Evolutionary conservation across 92 coral and sea anemone genomes (phyloP), one percentile per base, ranked within the genome.

Genomic region (Pocillopora grandis): DNA sequence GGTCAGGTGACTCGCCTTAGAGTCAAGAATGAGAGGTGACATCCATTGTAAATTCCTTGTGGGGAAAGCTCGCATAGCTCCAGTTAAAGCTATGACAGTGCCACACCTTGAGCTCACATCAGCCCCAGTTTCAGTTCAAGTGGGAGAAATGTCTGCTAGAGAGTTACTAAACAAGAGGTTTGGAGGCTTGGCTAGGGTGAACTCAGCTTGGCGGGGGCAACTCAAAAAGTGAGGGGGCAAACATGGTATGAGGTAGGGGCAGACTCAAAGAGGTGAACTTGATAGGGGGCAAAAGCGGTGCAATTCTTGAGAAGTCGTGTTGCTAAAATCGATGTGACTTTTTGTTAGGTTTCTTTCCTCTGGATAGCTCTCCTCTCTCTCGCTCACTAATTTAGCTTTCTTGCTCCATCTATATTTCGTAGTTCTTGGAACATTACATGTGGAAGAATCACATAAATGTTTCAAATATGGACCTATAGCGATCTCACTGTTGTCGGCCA

Each of bases 21-120:
- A 33, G 55, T 31, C 23, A 10, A 37, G 4, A 73, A 87, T 17
- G 81, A 75, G 5, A 16, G 90, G 86, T 8, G 73, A 81, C 31
- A 81, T 87, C 72, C 87, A 87, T 60, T 87, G 83, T 76, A 74
- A 83, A 9, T 84, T 84, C 71, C 64, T 84, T 14, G 37, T 84
- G 83, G 83, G 82, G 18, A 80, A 80, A 12, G 58, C 86, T 42
- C 90, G 86, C 33, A 65, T 73, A 13, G 81, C 86, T 20, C 90
- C 86, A 0, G 20, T 80, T 9, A 87, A 87, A 55, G 23, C 69
- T 63, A 66, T 55, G 58, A 58, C 75, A 12, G 81, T 86, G 10
- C 90, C 93, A 57, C 78, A 85, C 5, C 72, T 81, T 12, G 90
- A 89, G 56, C 84, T 89, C 61, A 86, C 90, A 1, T 85, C 90